Evolutionary conservation across 2,113 vertebrate species (phyloP), one percentile per base, ranked within the genome.

Genomic region (Periophthalmodon schlosseri): DNA sequence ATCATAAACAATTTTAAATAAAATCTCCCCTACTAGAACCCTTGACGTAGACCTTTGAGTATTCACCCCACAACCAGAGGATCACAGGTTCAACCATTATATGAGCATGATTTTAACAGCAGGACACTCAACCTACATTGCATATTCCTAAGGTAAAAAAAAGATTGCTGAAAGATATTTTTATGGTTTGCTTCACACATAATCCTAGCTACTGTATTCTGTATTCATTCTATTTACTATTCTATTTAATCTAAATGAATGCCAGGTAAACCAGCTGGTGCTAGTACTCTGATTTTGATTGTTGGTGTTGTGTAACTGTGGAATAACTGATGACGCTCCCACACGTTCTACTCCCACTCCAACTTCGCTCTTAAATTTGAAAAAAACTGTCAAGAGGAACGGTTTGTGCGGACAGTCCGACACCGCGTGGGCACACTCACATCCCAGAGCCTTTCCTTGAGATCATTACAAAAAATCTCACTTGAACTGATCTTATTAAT

Each of bases 281-380:
- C 24, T 34, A 61, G 14, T 44, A 20, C 49, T 23, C 56, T 39
- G 24, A 7, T 83, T 82, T 75, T 69, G 28, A 73, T 58, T 73
- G 47, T 68, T 70, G 9, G 1, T 69, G 68, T 74, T 63, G 61
- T 65, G 77, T 14, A 69, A 71, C 76, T 70, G 54, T 75, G 28
- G 86, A 74, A 86, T 79, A 36, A 69, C 57, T 63, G 77, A 80
- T 83, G 72, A 44, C 58, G 74, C 83, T 88, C 88, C 74, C 84
- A 80, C 83, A 86, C 86, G 74, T 73, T 78, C 77, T 61, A 86
- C 83, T 89, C 90, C 90, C 82, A 90, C 87, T 85, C 85, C 80
- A 72, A 18, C 82, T 80, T 79, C 75, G 72, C 64, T 88, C 72
- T 79, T 74, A 76, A 73, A 72, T 75, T 78, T 84, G 65, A 67